Evolutionary conservation across 2,113 vertebrate species (phyloP).

Genomic region (Ammodramus savannarum): DNA sequence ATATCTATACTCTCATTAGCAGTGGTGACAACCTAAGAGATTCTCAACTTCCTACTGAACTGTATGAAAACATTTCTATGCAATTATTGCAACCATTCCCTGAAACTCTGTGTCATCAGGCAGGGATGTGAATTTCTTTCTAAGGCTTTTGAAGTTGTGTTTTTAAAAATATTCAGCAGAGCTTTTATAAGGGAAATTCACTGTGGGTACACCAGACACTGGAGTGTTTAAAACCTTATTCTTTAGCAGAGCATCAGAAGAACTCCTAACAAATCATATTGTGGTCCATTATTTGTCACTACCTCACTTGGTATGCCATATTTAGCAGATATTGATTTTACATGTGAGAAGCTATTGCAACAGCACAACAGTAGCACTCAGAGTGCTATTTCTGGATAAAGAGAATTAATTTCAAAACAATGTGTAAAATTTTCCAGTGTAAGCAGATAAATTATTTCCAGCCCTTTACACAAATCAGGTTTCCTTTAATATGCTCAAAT

Average conservation of each 20-base stretch:
- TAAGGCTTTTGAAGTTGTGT: not conserved
- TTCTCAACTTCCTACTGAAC: not conserved
- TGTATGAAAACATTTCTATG: not conserved
- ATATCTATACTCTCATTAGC: not conserved
- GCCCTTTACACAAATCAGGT: not conserved
- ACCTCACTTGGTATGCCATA: not conserved
- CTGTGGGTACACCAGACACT: not conserved
- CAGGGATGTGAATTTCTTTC: not conserved
- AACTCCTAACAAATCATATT: not conserved
- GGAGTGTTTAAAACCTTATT: not conserved
- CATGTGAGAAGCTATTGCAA: not conserved
- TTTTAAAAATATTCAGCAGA: not conserved
- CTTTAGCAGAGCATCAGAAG: not conserved
- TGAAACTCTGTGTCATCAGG: not conserved
- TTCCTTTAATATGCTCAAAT: not conserved
- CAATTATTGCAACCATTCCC: not conserved
- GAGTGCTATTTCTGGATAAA: not conserved
- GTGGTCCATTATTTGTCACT: not conserved
- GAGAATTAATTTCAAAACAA: not conserved
- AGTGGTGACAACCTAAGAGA: not conserved
- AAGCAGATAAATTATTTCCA: not conserved
- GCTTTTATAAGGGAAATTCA: not conserved
- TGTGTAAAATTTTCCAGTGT: not conserved
- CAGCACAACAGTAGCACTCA: not conserved
- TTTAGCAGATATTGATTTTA: slow-evolving; percentile 42